Conservation (phyloP, 2,113 vertebrate species). For the Neodontobutis hainanensis region DNA sequence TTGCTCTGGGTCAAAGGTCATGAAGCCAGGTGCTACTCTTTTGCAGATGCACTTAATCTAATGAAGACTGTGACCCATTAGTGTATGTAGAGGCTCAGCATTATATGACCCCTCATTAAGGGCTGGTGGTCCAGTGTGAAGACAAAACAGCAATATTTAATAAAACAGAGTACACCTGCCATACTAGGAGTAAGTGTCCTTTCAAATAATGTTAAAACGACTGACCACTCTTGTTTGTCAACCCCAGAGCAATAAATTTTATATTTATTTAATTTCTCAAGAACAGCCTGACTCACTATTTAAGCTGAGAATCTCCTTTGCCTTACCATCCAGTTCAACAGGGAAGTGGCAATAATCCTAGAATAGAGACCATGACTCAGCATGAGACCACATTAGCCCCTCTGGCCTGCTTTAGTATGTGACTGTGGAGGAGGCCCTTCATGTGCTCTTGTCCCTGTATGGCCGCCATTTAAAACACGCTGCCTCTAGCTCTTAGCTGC, state of each 20-base stretch:
- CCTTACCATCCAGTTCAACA: constrained; percentile 7
- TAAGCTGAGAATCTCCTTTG: constrained; percentile 1
- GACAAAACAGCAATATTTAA: not conserved
- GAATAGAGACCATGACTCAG: constrained; percentile 66
- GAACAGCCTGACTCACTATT: constrained; percentile 14
- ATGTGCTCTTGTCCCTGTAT: constrained; percentile 8
- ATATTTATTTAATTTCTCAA: not conserved
- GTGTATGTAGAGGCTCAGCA: constrained; percentile 3
- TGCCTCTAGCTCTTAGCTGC: constrained; percentile 10
- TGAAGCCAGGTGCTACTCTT: constrained; percentile 33
- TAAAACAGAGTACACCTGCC: not conserved
- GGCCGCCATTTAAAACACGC: constrained; percentile 10
- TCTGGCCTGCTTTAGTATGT: constrained; percentile 1
- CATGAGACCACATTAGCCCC: constrained; percentile 34
- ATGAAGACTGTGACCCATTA: constrained; percentile 32
- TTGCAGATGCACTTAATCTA: constrained; percentile 44
- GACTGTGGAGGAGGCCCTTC: constrained; percentile 6
- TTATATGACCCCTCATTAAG: constrained; percentile 18
- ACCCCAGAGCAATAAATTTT: not conserved
- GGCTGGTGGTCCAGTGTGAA: not conserved
- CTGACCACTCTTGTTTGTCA: not conserved
- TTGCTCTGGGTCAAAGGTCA: constrained; percentile 54
- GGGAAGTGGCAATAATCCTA: constrained; percentile 34
- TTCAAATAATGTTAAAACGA: not conserved
- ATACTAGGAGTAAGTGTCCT: not conserved